Evolutionary conservation across 2,888 invertebrate genomes (phyloP).

Genomic region (Carterocephalus palaemon): DNA sequence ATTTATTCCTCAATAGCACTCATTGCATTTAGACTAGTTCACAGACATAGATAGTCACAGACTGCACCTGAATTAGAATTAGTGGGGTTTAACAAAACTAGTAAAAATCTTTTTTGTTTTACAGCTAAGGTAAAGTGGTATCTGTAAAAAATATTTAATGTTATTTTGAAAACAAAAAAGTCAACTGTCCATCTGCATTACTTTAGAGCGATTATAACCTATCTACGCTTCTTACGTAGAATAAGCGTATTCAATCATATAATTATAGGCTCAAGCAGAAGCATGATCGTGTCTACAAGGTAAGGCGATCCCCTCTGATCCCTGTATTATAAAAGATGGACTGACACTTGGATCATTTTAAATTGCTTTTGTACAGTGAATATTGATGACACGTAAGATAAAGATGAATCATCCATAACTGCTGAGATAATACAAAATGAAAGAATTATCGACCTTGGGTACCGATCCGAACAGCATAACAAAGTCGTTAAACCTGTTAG

Average conservation of each 20-base stretch:
- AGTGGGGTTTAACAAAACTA: no score
- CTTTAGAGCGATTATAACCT: no score
- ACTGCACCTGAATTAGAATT: no score
- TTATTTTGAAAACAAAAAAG: no score
- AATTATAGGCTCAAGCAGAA: not conserved
- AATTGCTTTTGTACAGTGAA: conserved; percentile 16
- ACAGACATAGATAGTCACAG: no score
- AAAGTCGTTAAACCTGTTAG: conserved; percentile 16
- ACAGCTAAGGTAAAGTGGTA: no score
- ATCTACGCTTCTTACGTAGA: no score
- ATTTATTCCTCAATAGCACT: no score
- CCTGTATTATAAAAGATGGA: conserved; percentile 3
- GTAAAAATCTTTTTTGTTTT: no score
- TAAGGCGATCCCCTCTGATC: not conserved
- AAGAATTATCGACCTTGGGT: conserved; percentile 19
- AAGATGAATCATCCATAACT: conserved; percentile 21
- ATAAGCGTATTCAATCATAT: not conserved
- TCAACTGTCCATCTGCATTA: no score
- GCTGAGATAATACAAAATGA: conserved; percentile 22
- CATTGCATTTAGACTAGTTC: no score
- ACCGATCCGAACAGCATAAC: conserved; percentile 12
- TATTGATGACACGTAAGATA: conserved; percentile 17
- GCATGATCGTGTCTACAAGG: not conserved
- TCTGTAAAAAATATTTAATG: no score
- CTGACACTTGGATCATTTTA: conserved; percentile 1